phyloP scores from a whole-genome alignment of 2,888 invertebrate species.

The Acanthosepion pharaonis region DNA sequence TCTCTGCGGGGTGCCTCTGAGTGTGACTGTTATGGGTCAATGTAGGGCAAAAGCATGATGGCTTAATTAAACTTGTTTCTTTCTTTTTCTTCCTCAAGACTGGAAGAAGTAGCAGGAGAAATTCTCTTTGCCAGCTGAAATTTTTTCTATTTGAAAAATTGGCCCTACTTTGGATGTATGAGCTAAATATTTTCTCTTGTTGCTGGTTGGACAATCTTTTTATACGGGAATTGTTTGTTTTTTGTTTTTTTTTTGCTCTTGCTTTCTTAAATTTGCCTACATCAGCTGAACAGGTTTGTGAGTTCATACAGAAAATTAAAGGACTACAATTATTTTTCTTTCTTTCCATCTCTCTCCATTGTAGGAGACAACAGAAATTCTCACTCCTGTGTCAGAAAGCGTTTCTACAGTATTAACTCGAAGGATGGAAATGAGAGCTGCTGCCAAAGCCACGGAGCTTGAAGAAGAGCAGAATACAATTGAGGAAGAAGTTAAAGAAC shows the following conservation, averaged over 20 bases:
- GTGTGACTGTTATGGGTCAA: neutral
- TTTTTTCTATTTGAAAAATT: too few relatives aligned
- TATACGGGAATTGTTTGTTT: neutral
- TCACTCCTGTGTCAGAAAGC: conserved; percentile 24
- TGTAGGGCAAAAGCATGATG: neutral
- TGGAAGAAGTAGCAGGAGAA: too few relatives aligned
- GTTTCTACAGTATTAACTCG: conserved; percentile 37
- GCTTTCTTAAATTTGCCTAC: neutral
- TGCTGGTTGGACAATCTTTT: neutral
- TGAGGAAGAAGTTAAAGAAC: neutral
- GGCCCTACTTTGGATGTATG: too few relatives aligned
- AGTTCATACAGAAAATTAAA: neutral
- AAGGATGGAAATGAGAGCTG: conserved; percentile 40
- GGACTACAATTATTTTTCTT: neutral
- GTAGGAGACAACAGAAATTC: neutral
- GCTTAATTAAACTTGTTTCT: neutral
- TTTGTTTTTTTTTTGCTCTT: neutral
- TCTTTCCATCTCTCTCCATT: neutral
- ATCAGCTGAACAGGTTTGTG: neutral
- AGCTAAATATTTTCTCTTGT: too few relatives aligned
- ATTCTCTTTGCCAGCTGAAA: too few relatives aligned
- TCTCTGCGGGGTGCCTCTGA: neutral
- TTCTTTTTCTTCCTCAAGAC: neutral
- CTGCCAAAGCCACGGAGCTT: neutral
- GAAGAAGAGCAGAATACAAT: conserved; percentile 42